phyloP scores from a whole-genome alignment of 2,113 vertebrate genomes.

The Promerops cafer region DNA sequence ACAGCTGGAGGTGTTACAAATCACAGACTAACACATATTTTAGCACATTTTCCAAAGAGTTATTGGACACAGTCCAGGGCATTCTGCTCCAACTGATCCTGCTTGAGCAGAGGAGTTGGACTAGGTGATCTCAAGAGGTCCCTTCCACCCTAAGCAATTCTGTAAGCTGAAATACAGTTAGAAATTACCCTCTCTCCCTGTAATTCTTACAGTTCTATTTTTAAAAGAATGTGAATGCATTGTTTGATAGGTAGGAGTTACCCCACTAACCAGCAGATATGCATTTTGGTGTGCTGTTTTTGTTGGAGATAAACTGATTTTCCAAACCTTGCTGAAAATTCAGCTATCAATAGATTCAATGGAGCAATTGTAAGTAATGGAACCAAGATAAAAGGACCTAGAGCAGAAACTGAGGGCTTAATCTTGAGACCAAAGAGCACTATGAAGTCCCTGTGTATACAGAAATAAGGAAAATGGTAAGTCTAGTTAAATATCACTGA shows the following conservation, averaged over 20 bases:
- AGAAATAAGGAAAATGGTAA: not conserved
- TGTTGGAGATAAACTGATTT: not conserved
- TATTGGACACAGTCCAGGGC: not conserved
- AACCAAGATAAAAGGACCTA: not conserved
- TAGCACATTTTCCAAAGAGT: not conserved
- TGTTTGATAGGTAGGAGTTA: not conserved
- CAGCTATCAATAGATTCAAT: not conserved
- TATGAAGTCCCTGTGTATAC: not conserved
- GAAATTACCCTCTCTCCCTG: not conserved
- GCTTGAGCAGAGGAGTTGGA: not conserved
- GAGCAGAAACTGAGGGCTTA: not conserved
- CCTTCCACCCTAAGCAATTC: not conserved
- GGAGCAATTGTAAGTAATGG: not conserved
- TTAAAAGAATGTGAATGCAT: not conserved
- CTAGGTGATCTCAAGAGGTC: not conserved
- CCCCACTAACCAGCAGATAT: not conserved
- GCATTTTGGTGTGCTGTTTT: not conserved
- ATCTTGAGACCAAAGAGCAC: not conserved
- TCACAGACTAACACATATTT: not conserved
- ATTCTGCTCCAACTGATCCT: not conserved
- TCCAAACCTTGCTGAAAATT: not conserved
- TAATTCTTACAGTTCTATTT: not conserved
- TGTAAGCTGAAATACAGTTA: not conserved
- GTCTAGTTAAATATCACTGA: not conserved
- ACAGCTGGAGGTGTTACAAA: not conserved